These are phyloP conservation scores for Numenius phaeopus DNA, from an alignment of 2,797 vertebrate genomes.

Conservation along the genomic window DNA sequence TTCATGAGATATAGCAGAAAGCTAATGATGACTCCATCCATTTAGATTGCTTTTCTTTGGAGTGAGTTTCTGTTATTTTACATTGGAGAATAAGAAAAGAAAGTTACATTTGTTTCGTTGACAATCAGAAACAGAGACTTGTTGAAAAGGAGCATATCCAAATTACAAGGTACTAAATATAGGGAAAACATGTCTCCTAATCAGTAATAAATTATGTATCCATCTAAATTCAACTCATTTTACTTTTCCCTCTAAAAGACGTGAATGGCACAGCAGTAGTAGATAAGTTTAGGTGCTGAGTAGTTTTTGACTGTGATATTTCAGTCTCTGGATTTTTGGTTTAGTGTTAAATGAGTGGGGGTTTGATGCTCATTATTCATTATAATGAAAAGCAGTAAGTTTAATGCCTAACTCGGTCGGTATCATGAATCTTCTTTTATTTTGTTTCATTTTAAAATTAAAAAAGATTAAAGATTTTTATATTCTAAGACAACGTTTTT, in stretches of 20 bases:
- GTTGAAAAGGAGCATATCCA: not conserved
- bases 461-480: not conserved
- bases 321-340: not conserved
- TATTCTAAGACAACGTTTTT: not conserved
- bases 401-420: not conserved
- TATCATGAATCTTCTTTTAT: not conserved
- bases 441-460: not conserved
- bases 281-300: not conserved
- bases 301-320: not conserved
- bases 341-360: not conserved
- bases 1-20: not conserved
- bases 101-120: not conserved
- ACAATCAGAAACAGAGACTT: not conserved
- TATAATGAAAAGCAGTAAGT: not conserved
- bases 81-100: not conserved
- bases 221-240: not conserved
- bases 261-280: not conserved
- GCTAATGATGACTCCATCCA: not conserved
- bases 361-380: not conserved
- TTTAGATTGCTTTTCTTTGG: not conserved
- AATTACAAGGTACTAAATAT: not conserved
- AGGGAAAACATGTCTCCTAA: not conserved
- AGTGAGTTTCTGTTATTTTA: not conserved
- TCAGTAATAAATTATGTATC: not conserved
- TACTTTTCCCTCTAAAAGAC: not conserved